These are phyloP conservation scores for Poecilia gillii DNA, from an alignment of 2,797 vertebrate species.

Conservation along the genomic window DNA sequence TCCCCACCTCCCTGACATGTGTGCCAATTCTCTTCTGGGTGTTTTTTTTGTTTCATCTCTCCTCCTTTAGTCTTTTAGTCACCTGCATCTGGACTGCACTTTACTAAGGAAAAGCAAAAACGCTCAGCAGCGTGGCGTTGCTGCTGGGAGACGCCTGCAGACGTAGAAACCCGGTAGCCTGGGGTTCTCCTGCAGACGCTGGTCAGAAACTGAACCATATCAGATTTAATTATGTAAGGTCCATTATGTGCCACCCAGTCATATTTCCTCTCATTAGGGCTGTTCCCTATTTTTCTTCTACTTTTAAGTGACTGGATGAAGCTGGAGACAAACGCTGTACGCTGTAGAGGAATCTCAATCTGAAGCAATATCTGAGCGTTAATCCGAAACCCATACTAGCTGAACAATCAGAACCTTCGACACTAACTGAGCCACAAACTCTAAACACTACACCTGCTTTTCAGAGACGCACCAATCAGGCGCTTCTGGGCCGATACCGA, in stretches of 20 bases:
- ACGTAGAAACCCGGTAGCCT: neutral
- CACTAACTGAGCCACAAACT: constrained; percentile 11
- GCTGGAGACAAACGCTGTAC: constrained; percentile 49
- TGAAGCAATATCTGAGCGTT: constrained; percentile 52
- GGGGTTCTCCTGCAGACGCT: constrained; percentile 26
- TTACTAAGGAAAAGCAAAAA: constrained; percentile 75
- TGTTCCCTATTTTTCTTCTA: constrained; percentile 9
- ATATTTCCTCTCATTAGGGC: constrained; percentile 42
- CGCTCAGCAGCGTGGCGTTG: constrained; percentile 39
- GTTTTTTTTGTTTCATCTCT: constrained; percentile 25
- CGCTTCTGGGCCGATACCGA: neutral
- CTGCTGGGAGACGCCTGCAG: constrained; percentile 7
- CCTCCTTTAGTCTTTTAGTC: constrained; percentile 60
- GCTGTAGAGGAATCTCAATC: constrained; percentile 19
- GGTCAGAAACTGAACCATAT: constrained; percentile 42
- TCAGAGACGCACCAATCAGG: neutral
- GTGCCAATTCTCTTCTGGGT: constrained; percentile 72
- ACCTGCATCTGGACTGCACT: constrained; percentile 86
- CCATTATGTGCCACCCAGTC: constrained; percentile 28
- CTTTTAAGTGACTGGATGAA: constrained; percentile 29
- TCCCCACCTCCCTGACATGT: constrained; percentile 47
- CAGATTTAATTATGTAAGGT: constrained; percentile 45
- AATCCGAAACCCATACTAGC: constrained; percentile 15
- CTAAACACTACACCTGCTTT: constrained; percentile 23
- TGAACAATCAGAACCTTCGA: neutral